Conservation (phyloP, 2,113 vertebrate species). For the Cynocephalus volans region DNA sequence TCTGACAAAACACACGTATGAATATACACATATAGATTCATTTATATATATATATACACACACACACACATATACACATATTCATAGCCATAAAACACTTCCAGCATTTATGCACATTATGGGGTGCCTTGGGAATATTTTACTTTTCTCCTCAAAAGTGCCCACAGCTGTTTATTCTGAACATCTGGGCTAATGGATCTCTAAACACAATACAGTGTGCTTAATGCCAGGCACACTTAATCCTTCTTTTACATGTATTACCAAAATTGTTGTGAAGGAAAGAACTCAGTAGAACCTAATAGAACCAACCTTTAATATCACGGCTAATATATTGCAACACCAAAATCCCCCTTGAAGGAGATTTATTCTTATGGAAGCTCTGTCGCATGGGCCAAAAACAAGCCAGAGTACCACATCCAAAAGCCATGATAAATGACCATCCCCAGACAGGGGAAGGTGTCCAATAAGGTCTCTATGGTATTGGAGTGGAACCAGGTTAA, state of each 20-base stretch:
- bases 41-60: not conserved
- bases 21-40: not conserved
- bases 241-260: conserved; percentile 72
- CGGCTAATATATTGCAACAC: conserved; percentile 69
- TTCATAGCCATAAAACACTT: not conserved
- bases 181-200: conserved; percentile 63
- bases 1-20: not conserved
- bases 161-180: conserved; percentile 59
- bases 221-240: conserved; percentile 77
- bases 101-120: not conserved
- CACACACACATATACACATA: not conserved
- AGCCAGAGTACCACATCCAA: conserved; percentile 64
- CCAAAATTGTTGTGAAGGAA: not conserved
- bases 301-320: conserved; percentile 38
- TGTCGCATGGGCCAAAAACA: not conserved
- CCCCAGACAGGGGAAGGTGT: conserved; percentile 31
- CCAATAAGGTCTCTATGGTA: conserved; percentile 5
- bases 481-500: conserved; percentile 65
- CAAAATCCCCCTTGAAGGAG: conserved; percentile 64
- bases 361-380: conserved; percentile 58
- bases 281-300: conserved; percentile 63
- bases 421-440: conserved; percentile 58
- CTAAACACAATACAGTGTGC: conserved; percentile 60
- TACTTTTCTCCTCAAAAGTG: conserved; percentile 62
- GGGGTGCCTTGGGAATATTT: conserved; percentile 46